phyloP scores from a whole-genome alignment of 2,113 vertebrate species.

The Paramormyrops kingsleyae region DNA sequence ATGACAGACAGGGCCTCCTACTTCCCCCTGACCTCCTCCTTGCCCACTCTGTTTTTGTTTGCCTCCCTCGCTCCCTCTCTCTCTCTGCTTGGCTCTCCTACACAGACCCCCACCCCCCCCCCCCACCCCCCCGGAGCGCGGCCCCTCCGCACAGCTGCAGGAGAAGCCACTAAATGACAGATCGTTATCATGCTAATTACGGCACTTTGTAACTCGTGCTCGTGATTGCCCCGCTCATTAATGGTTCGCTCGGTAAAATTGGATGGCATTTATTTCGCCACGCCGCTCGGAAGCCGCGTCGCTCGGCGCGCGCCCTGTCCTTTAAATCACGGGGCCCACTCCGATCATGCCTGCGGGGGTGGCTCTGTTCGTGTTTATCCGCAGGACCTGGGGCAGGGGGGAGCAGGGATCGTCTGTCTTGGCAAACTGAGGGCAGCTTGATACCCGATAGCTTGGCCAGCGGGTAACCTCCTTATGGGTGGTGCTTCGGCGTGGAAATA shows the following conservation, averaged over 20 bases:
- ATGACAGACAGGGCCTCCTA: not conserved
- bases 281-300: conserved; percentile 53
- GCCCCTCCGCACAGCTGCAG: conserved; percentile 54
- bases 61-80: not conserved
- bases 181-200: conserved; percentile 71
- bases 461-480: not conserved
- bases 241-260: conserved; percentile 56
- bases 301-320: not conserved
- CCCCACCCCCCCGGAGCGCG: not conserved
- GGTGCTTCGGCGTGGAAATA: not conserved
- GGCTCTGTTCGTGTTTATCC: not conserved
- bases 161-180: conserved; percentile 62
- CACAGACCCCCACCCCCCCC: not conserved
- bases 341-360: not conserved
- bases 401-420: not conserved
- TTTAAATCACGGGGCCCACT: not conserved
- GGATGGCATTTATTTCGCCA: conserved; percentile 60
- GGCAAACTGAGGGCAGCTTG: not conserved
- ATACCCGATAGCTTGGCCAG: not conserved
- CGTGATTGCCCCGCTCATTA: conserved; percentile 55
- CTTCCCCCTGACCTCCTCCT: not conserved
- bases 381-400: not conserved
- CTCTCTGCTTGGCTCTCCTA: not conserved
- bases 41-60: not conserved
- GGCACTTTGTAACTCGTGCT: conserved; percentile 67